Evolutionary conservation across 2,888 invertebrate genomes (phyloP).

Genomic region (Carpatolechia fugitivella): DNA sequence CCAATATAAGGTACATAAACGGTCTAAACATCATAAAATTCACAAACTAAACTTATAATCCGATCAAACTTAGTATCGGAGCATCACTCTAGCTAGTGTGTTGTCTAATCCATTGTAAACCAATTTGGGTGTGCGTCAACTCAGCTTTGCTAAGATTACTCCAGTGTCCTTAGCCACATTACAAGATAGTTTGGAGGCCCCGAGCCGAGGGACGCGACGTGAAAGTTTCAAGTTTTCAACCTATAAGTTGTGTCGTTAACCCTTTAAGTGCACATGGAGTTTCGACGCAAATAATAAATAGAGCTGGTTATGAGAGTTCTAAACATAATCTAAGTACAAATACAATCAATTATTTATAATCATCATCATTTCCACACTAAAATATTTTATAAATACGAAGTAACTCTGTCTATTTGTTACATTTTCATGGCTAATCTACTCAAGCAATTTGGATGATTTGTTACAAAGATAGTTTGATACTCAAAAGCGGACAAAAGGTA

Average conservation of each 20-base stretch:
- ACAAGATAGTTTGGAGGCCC: constrained; percentile 43
- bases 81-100: constrained; percentile 12
- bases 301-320: neutral
- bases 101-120: constrained; percentile 20
- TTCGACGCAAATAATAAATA: neutral
- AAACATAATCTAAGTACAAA: too few relatives aligned
- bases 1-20: too few relatives aligned
- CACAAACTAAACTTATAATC: constrained; percentile 2
- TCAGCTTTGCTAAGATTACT: constrained; percentile 32
- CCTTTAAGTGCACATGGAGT: constrained; percentile 32
- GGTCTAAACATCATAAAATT: neutral
- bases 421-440: too few relatives aligned
- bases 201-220: constrained; percentile 30
- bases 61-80: constrained; percentile 11
- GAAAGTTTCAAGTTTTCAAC: constrained; percentile 42
- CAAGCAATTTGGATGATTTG: too few relatives aligned
- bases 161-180: constrained; percentile 43
- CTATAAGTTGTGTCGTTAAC: constrained; percentile 54
- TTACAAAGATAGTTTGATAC: too few relatives aligned
- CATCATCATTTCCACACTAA: too few relatives aligned
- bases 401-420: too few relatives aligned
- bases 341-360: too few relatives aligned
- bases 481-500: too few relatives aligned
- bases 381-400: too few relatives aligned
- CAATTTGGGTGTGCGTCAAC: constrained; percentile 22